Percentiles rank a stretch among this genome's conserved stretches.
These are phyloP conservation scores for Zapornia atra DNA, from an alignment of 2,113 vertebrate genomes.

Conservation along the genomic window DNA sequence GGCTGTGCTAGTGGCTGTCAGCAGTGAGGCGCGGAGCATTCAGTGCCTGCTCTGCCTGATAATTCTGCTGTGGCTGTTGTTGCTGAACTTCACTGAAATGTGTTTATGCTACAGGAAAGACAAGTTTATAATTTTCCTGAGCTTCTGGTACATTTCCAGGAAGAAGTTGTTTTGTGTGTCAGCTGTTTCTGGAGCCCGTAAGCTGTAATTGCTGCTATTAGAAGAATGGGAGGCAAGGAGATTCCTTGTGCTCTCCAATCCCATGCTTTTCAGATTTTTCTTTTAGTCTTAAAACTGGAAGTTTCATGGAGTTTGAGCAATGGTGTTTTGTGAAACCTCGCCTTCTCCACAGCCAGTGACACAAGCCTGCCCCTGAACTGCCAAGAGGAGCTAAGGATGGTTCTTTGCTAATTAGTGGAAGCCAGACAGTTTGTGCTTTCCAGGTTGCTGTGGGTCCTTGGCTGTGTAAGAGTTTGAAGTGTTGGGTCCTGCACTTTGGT, in stretches of 20 bases:
- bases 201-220: not conserved
- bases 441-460: not conserved
- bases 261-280: not conserved
- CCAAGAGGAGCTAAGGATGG: not conserved
- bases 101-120: constrained; percentile 30
- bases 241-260: not conserved
- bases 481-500: no score
- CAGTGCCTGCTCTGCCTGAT: not conserved
- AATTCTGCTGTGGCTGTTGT: not conserved
- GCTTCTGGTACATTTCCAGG: not conserved
- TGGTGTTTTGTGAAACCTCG: not conserved
- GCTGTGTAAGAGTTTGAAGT: not conserved
- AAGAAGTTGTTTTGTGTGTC: not conserved
- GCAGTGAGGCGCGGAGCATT: not conserved
- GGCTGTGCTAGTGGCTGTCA: not conserved
- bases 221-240: not conserved
- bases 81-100: not conserved
- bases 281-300: not conserved
- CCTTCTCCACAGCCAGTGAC: not conserved
- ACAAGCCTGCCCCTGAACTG: not conserved
- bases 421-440: not conserved
- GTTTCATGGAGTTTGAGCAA: not conserved
- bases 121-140: not conserved
- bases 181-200: not conserved
- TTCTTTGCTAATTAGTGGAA: not conserved